These are phyloP conservation scores for Pissodes strobi DNA, from an alignment of 1,140 invertebrate species.

Conservation along the genomic window DNA sequence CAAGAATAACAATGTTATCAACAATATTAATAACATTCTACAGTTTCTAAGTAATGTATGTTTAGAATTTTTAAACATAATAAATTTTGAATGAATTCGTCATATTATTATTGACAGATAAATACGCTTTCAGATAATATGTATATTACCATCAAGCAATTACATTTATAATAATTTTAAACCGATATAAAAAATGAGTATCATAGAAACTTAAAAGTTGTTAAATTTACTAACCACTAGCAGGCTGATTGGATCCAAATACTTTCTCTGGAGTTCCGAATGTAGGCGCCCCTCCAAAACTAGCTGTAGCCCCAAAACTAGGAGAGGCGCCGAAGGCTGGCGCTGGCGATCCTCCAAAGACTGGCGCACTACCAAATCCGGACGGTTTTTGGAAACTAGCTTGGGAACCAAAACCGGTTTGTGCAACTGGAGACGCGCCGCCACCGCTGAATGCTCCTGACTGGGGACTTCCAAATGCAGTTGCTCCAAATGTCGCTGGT, in stretches of 20 bases:
- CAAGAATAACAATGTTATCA: too few species aligned
- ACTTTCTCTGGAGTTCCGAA: conserved; percentile 59
- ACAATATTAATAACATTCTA: too few species aligned
- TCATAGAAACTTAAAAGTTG: too few species aligned
- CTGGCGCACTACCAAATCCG: conserved; percentile 57
- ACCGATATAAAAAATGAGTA: too few species aligned
- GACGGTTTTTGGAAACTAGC: conserved; percentile 44
- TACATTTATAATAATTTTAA: too few species aligned
- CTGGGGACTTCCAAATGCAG: conserved; percentile 37
- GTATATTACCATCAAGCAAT: too few species aligned
- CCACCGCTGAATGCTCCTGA: conserved; percentile 47
- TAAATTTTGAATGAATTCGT: too few species aligned
- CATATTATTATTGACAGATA: too few species aligned
- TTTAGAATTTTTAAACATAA: too few species aligned
- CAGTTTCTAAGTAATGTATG: too few species aligned
- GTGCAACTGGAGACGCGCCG: conserved; percentile 52
- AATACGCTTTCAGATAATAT: too few species aligned
- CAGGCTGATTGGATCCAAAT: conserved; percentile 52
- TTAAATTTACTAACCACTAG: conserved; percentile 8
- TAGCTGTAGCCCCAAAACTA: conserved; percentile 59
- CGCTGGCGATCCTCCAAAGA: conserved; percentile 55
- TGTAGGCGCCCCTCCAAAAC: conserved; percentile 59
- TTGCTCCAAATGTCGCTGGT: conserved; percentile 36
- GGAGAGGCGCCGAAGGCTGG: conserved; percentile 57
- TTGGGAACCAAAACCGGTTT: conserved; percentile 50